Evolutionary conservation across 2,888 invertebrate species (phyloP).

Genomic region (Drosophila anomelani): DNA sequence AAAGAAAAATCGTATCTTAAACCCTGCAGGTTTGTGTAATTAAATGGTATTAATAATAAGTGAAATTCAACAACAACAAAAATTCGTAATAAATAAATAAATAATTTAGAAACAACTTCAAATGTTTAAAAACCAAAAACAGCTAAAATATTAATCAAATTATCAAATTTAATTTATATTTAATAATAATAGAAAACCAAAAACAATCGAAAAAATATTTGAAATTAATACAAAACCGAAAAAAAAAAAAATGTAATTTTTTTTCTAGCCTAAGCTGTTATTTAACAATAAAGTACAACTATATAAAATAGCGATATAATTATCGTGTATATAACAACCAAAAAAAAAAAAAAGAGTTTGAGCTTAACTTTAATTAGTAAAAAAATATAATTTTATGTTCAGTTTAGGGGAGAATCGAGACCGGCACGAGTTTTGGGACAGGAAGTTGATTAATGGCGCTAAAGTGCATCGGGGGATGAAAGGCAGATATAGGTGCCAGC

Average conservation of each 20-base stretch:
- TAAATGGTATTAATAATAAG: slow-evolving; percentile 4
- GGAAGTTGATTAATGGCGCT: slow-evolving; percentile 32
- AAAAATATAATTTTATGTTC: background rate
- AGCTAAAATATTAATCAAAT: background rate
- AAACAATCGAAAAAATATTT: background rate
- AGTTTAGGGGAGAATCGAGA: background rate
- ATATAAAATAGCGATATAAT: slow-evolving; percentile 14
- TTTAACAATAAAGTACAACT: slow-evolving; percentile 41
- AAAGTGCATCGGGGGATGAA: slow-evolving; percentile 28
- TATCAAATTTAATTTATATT: background rate
- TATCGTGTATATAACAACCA: background rate
- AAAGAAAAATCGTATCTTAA: background rate
- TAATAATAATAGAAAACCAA: background rate
- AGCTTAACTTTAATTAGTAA: background rate
- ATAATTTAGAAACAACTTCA: background rate
- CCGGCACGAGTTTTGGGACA: slow-evolving; percentile 5
- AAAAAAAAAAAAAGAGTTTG: background rate
- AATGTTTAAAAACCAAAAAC: background rate
- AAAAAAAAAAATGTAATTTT: slow-evolving; percentile 1
- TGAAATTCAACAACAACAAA: background rate
- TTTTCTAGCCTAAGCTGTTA: slow-evolving; percentile 24
- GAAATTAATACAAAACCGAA: background rate
- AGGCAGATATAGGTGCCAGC: slow-evolving; percentile 23
- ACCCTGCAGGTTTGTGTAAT: background rate
- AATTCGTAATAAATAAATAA: background rate